These are phyloP conservation scores for Cyanoliseus patagonus DNA, from an alignment of 2,113 vertebrate species.

Conservation along the genomic window DNA sequence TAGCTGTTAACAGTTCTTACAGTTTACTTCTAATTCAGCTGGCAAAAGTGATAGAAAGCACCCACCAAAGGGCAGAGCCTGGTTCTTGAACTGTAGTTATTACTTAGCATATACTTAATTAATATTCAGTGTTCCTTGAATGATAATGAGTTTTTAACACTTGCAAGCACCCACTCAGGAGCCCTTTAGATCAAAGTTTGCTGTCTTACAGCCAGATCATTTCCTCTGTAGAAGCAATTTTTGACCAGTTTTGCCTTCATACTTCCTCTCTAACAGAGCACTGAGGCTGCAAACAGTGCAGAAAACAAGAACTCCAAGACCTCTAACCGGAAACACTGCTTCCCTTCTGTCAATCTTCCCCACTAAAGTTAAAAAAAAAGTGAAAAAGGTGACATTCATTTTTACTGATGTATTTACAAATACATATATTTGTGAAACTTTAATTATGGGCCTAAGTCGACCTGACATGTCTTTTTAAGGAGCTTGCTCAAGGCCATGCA, in stretches of 20 bases:
- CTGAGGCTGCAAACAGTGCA: neutral
- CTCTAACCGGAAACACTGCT: neutral
- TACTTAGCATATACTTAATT: neutral
- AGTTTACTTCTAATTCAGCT: neutral
- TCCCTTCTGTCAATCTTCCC: neutral
- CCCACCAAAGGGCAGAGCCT: neutral
- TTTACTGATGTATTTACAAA: conserved; percentile 37
- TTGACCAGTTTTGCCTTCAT: neutral
- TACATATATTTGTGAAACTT: neutral
- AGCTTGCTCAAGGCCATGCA: conserved; percentile 33
- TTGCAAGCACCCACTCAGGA: neutral
- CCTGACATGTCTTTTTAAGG: conserved; percentile 60
- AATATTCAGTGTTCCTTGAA: neutral
- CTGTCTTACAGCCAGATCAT: neutral
- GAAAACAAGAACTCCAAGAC: neutral
- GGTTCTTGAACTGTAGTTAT: neutral
- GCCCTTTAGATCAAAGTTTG: neutral
- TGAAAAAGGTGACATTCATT: neutral
- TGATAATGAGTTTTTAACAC: neutral
- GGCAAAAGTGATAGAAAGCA: conserved; percentile 12
- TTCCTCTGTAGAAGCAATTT: neutral
- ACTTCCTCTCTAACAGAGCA: neutral
- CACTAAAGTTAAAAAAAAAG: neutral
- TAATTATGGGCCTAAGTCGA: conserved; percentile 32
- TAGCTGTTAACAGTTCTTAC: neutral